phyloP scores from a whole-genome alignment of 2,113 vertebrate species.

The Fulica atra region DNA sequence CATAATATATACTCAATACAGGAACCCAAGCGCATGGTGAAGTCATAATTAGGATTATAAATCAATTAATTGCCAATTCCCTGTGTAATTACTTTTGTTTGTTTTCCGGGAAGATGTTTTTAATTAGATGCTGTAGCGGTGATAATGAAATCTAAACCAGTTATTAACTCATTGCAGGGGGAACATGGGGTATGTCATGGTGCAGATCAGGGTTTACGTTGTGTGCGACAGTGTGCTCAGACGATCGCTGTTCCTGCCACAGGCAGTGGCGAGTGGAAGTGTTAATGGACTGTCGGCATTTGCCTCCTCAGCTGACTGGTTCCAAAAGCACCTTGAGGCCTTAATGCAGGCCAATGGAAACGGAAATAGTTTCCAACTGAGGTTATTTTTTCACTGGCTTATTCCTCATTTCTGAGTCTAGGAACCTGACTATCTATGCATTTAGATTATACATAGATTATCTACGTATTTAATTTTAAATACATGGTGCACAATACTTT shows the following conservation, averaged over 20 bases:
- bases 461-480: neutral
- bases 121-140: neutral
- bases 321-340: neutral
- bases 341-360: neutral
- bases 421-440: neutral
- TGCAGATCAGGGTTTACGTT: neutral
- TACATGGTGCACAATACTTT: neutral
- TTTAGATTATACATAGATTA: neutral
- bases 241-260: neutral
- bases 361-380: neutral
- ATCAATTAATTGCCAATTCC: conserved; percentile 27
- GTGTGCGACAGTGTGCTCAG: neutral
- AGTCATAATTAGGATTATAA: neutral
- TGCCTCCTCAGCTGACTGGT: neutral
- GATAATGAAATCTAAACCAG: neutral
- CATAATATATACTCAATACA: neutral
- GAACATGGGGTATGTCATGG: neutral
- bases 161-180: neutral
- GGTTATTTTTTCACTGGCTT: neutral
- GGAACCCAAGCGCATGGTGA: conserved; percentile 1
- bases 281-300: neutral
- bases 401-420: neutral
- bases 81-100: neutral
- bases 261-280: neutral
- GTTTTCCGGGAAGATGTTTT: neutral